These are phyloP conservation scores for Clarias laeviceps DNA, from an alignment of 2,797 vertebrate species.

Conservation along the genomic window DNA sequence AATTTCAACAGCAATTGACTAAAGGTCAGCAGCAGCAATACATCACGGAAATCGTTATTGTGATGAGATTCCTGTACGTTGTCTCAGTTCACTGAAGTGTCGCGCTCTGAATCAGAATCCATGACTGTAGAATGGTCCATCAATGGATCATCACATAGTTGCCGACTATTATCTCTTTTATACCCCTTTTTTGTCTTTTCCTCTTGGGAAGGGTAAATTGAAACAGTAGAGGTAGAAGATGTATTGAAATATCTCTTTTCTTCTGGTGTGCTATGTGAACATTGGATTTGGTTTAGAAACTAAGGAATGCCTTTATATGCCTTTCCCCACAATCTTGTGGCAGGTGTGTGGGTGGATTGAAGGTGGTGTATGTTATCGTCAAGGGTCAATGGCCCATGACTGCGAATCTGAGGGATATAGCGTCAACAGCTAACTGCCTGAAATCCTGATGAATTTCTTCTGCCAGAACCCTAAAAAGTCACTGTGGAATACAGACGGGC, in stretches of 20 bases:
- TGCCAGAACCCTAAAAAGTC: neutral
- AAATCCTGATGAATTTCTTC: conserved; percentile 32
- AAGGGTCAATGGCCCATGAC: conserved; percentile 8
- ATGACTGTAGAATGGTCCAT: neutral
- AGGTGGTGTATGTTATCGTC: neutral
- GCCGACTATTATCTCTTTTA: conserved; percentile 7
- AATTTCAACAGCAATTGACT: conserved; percentile 52
- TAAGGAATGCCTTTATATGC: conserved; percentile 12
- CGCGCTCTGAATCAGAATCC: neutral
- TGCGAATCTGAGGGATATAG: neutral
- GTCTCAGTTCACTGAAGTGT: conserved; percentile 20
- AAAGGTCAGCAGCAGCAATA: conserved; percentile 61
- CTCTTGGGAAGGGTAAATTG: conserved; percentile 1
- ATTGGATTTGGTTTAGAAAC: neutral
- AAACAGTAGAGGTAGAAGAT: conserved; percentile 6
- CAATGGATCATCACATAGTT: conserved; percentile 7
- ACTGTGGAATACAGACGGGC: neutral
- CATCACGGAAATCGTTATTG: conserved; percentile 22
- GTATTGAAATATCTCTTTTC: conserved; percentile 45
- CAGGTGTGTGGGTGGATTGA: neutral
- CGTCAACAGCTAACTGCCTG: neutral
- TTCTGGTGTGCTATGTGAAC: conserved; percentile 41
- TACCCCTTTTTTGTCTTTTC: conserved; percentile 14
- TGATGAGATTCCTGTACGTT: conserved; percentile 24
- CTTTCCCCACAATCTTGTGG: conserved; percentile 20